Evolutionary conservation across 2,797 vertebrate species (phyloP).

Genomic region (Oryzias dopingdopingensis): DNA sequence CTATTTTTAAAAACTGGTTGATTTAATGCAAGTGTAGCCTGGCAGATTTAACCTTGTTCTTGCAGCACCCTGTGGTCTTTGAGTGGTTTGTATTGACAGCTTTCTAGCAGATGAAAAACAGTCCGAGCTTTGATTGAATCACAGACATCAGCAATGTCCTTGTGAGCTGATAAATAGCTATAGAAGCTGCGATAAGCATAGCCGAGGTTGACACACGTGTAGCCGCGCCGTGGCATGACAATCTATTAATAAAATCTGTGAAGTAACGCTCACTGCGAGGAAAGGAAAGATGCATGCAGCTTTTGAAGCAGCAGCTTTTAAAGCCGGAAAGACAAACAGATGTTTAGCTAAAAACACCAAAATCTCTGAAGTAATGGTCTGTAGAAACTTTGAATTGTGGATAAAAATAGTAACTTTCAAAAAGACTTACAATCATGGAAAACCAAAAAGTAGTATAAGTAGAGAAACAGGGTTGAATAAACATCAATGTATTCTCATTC

Average conservation of each 20-base stretch:
- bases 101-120: background rate
- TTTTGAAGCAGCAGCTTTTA: constrained; percentile 1
- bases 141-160: background rate
- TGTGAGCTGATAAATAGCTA: background rate
- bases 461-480: too few relatives aligned
- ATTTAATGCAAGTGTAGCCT: too few relatives aligned
- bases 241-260: background rate
- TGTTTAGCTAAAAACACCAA: background rate
- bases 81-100: too few relatives aligned
- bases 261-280: background rate
- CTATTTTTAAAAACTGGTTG: too few relatives aligned
- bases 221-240: background rate
- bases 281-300: background rate
- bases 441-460: too few relatives aligned
- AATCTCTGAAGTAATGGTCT: constrained; percentile 3
- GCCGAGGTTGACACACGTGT: background rate
- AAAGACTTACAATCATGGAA: too few relatives aligned
- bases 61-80: too few relatives aligned
- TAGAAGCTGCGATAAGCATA: background rate
- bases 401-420: too few relatives aligned
- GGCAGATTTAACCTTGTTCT: too few relatives aligned
- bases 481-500: too few relatives aligned
- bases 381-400: background rate
- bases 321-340: background rate
- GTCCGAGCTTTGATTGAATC: constrained; percentile 1